phyloP scores from a whole-genome alignment of 2,113 vertebrate genomes.

The Stegastes partitus region DNA sequence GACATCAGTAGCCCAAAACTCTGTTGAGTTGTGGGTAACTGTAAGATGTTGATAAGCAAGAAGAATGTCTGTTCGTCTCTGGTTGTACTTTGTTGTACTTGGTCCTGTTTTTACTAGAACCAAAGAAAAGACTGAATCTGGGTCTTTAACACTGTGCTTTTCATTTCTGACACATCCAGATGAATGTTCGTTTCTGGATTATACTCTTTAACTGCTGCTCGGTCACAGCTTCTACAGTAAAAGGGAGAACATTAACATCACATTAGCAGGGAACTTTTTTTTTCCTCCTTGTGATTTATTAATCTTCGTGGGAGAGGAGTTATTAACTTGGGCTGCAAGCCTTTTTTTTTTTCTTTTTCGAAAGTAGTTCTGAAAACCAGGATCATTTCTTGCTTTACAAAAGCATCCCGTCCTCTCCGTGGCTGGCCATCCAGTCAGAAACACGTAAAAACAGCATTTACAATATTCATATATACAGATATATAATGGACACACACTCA shows the following conservation, averaged over 20 bases:
- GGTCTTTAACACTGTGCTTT: background rate
- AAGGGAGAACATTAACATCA: slow-evolving; percentile 1
- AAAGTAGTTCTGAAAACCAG: slow-evolving; percentile 31
- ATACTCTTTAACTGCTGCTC: too few species aligned
- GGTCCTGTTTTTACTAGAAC: background rate
- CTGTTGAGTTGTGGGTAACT: background rate
- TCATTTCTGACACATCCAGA: slow-evolving; percentile 8
- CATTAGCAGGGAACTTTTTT: slow-evolving; percentile 26
- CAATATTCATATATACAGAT: slow-evolving; percentile 84
- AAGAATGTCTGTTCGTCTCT: too few species aligned
- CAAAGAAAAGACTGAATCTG: background rate
- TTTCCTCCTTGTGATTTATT: slow-evolving; percentile 30
- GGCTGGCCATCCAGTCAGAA: slow-evolving; percentile 59
- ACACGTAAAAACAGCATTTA: slow-evolving; percentile 80
- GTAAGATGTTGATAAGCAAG: too few species aligned
- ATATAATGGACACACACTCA: slow-evolving; percentile 64
- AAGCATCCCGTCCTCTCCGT: slow-evolving; percentile 32
- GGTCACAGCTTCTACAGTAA: background rate
- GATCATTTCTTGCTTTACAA: slow-evolving; percentile 40
- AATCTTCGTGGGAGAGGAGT: slow-evolving; percentile 11
- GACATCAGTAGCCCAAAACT: too few species aligned
- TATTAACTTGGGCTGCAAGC: slow-evolving; percentile 7
- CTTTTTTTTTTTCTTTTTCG: slow-evolving; percentile 20
- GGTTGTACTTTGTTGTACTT: too few species aligned
- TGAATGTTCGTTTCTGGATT: background rate